phyloP scores from a whole-genome alignment of 2,888 invertebrate genomes.

The Nomada flava region DNA sequence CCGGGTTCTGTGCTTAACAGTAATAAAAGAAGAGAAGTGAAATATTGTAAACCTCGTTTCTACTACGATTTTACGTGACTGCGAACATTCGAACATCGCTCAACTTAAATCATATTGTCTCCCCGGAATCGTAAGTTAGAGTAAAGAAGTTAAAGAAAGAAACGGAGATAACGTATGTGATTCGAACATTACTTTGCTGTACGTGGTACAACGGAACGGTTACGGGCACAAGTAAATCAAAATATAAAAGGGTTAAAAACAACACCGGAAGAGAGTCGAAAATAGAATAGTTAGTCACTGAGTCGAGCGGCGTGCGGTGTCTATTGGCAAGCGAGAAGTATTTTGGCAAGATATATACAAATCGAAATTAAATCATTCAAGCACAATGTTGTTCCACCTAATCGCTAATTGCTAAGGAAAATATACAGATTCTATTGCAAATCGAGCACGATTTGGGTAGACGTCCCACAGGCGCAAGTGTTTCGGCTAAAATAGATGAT shows the following conservation, averaged over 20 bases:
- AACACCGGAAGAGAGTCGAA: slow-evolving; percentile 59
- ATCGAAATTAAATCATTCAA: slow-evolving; percentile 47
- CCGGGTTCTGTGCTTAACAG: too few species aligned
- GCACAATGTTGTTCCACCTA: slow-evolving; percentile 26
- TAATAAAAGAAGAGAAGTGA: not conserved
- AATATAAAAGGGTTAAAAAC: slow-evolving; percentile 57
- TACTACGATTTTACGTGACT: too few species aligned
- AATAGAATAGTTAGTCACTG: slow-evolving; percentile 59
- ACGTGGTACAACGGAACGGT: not conserved
- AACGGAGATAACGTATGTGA: not conserved
- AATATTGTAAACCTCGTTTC: not conserved
- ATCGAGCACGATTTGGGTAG: not conserved
- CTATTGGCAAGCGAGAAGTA: slow-evolving; percentile 56
- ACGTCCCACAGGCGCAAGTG: not conserved
- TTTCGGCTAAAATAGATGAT: not conserved
- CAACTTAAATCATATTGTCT: not conserved
- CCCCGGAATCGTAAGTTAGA: not conserved
- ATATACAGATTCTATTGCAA: not conserved
- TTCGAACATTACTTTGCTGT: not conserved
- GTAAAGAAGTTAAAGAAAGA: not conserved
- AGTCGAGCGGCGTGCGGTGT: slow-evolving; percentile 27
- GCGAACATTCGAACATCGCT: not conserved
- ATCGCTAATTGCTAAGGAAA: not conserved
- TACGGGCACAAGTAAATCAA: slow-evolving; percentile 41
- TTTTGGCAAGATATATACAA: slow-evolving; percentile 57